These are phyloP conservation scores for Taenioides sp. DNA, from an alignment of 2,797 vertebrate species.

Conservation along the genomic window DNA sequence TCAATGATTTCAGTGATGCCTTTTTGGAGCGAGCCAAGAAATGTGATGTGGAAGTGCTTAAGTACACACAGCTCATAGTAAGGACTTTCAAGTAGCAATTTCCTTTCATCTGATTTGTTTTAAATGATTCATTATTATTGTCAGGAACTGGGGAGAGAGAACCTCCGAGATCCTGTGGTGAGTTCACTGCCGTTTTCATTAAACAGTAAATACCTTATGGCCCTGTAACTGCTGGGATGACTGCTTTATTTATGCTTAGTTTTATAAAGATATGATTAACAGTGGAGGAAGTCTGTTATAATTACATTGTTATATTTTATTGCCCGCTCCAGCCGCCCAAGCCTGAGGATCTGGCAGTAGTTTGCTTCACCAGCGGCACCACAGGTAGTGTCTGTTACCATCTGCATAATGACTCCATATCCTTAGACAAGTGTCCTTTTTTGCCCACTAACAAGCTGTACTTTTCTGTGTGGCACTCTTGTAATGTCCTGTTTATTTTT, in stretches of 20 bases:
- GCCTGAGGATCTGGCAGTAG: slow-evolving; percentile 81
- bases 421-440: slow-evolving; percentile 60
- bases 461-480: slow-evolving; percentile 43
- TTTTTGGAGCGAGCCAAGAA: slow-evolving; percentile 71
- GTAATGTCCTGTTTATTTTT: slow-evolving; percentile 77
- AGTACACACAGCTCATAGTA: slow-evolving; percentile 77
- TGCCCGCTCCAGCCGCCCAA: slow-evolving; percentile 73
- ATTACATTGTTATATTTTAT: slow-evolving; percentile 54
- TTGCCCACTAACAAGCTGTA: slow-evolving; percentile 63
- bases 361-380: slow-evolving; percentile 85
- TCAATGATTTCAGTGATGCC: slow-evolving; percentile 67
- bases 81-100: slow-evolving; percentile 30
- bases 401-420: slow-evolving; percentile 61
- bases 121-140: slow-evolving; percentile 36
- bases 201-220: slow-evolving; percentile 52
- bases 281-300: slow-evolving; percentile 52
- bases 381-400: slow-evolving; percentile 76
- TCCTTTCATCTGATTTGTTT: slow-evolving; percentile 11
- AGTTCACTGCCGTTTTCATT: slow-evolving; percentile 57
- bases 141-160: slow-evolving; percentile 78
- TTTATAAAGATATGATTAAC: slow-evolving; percentile 61
- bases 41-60: slow-evolving; percentile 77
- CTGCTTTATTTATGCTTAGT: slow-evolving; percentile 50
- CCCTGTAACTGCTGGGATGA: slow-evolving; percentile 49
- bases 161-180: slow-evolving; percentile 79